Evolutionary conservation across 2,797 vertebrate genomes (phyloP), one percentile per base, ranked within the genome.

Genomic region (Acanthurus leucopareius): DNA sequence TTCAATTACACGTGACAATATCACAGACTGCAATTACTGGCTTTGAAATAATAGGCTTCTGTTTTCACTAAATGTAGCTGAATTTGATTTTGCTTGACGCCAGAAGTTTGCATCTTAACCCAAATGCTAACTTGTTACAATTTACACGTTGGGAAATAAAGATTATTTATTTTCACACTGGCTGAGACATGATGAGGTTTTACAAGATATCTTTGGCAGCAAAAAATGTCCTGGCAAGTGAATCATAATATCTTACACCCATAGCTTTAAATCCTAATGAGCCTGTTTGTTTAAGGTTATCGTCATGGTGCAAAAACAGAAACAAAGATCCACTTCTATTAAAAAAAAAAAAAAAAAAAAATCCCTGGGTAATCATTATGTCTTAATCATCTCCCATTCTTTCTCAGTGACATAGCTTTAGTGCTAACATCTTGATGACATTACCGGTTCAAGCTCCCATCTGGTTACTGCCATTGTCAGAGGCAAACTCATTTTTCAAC

Each of bases 391-490:
- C 56, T 19, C 57, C 80, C 61, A 79, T 89, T 87, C 74, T 72
- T 72, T 82, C 60, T 65, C 56, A 45, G 3, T 67, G 68, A 85
- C 56, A 53, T 45, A 59, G 54, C 59, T 61, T 66, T 63, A 78
- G 61, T 35, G 68, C 69, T 66, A 80, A 75, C 75, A 79, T 79
- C 76, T 80, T 82, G 64, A 73, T 53, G 74, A 56, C 75, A 77
- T 85, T 75, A 80, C 45, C 64, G 58, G 67, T 53, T 67, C 45
- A 51, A 38, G 45, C 38, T 13, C 42, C 63, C 74, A 70, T 83
- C 76, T 86, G 82, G 25, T 69, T 59, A 64, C 59, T 47, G 54
- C 58, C 61, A 52, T 67, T 51, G 49, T 72, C 67, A 59, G 47
- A 62, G 16, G 49, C 16, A 28, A 16, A 14, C 25, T 79, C 14